Base-by-base conservation (phyloP, 1,140 invertebrate species). In the Ephestia elutella region DNA sequence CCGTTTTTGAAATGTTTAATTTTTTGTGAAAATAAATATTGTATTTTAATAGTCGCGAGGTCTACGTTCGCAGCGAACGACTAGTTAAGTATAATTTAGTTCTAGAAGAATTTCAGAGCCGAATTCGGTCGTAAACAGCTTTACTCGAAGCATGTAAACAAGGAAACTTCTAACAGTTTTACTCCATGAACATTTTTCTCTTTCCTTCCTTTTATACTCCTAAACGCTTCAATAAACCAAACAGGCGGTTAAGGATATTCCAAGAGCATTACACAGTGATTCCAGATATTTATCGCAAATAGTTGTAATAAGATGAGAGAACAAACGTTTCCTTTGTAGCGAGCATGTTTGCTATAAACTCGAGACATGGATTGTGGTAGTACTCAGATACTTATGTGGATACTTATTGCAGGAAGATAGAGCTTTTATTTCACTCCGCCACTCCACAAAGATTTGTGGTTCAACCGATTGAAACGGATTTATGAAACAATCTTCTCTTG, bases 331-430 rank as follows among this genome's bases (percentile, higher is more conserved):
- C 38, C 38, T 44, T 44, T 44, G n/a, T 53, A 25, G 28, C 21
- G 50, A 20, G 49, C 60, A 59, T 71, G 66, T 69, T 69, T 72
- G 64, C 44, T 49, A 56, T 67, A 69, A 69, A 64, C 64, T 66
- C 63, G 48, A 57, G 53, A 60, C 51, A 54, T 59, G 50, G 50
- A 53, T 53, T 53, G 59, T 60, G 62, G 49, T 35, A 49, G 59
- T 57, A 63, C 61, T 58, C 35, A n/a, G 38, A 56, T 38, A 20
- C 35, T 48, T 57, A 15, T 66, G 59, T 65, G 59, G 35, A 63
- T 66, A 73, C 60, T 58, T 71, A 73, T 73, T 69, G 66, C 62
- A 68, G 35, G 54, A 53, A 68, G 71, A 73, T 70, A 65, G 66
- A 66, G 57, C 60, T 71, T 73, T 73, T 69, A 73, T 73, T 71